Evolutionary conservation across 2,888 invertebrate genomes (phyloP).

Genomic region (Mechanitis messenoides): DNA sequence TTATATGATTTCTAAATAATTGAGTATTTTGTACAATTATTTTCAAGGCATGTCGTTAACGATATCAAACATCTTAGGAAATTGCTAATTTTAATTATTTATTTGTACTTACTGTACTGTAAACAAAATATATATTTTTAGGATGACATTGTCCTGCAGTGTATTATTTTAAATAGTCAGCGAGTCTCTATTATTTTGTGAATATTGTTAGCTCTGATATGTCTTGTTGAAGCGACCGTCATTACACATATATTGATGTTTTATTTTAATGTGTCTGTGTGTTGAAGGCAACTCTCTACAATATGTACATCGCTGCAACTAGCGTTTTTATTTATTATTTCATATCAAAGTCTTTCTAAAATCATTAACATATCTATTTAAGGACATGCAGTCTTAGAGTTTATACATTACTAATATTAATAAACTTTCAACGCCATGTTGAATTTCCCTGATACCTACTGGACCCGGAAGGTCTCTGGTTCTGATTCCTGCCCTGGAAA

Average conservation of each 20-base stretch:
- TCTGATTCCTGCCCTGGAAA: conserved; percentile 22
- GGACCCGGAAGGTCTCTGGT: conserved; percentile 26
- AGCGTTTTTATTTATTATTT: background rate
- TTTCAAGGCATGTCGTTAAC: too few relatives aligned
- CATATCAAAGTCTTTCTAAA: background rate
- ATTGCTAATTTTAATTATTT: too few relatives aligned
- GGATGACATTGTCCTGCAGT: background rate
- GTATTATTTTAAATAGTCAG: too few relatives aligned
- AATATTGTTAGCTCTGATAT: background rate
- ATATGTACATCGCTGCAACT: conserved; percentile 1
- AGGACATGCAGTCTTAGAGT: background rate
- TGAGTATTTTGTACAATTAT: too few relatives aligned
- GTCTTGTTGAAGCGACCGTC: too few relatives aligned
- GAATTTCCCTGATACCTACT: conserved; percentile 32
- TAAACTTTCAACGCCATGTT: conserved; percentile 32
- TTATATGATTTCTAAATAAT: too few relatives aligned
- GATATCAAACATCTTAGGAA: too few relatives aligned
- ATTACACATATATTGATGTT: too few relatives aligned
- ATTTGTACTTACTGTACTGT: too few relatives aligned
- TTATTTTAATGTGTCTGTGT: too few relatives aligned
- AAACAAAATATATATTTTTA: too few relatives aligned
- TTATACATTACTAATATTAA: background rate
- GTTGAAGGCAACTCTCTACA: background rate
- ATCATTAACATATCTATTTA: background rate
- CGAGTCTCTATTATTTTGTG: too few relatives aligned